A percentile compares a stretch with the other conserved stretches of the same genome.
Conservation (phyloP, 2,888 invertebrate genomes). For the Andrena hattorfiana region DNA sequence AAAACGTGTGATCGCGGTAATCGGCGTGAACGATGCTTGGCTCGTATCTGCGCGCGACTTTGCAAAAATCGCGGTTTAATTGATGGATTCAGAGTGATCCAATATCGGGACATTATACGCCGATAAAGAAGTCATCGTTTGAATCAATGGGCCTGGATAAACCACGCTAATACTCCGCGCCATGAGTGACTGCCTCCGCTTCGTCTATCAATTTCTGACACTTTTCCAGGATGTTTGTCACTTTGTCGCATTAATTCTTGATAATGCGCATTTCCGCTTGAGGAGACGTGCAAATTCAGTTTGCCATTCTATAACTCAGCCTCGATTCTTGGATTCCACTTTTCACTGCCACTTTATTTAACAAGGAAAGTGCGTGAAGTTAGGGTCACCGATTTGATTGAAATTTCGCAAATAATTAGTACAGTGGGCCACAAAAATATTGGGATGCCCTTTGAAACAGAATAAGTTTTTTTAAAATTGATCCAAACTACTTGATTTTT, state of each 20-base stretch:
- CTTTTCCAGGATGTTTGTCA: not conserved
- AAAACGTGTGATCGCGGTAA: constrained; percentile 5
- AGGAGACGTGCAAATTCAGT: not conserved
- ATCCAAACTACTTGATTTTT: too few species aligned
- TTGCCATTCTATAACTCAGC: too few species aligned
- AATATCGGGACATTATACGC: constrained; percentile 21
- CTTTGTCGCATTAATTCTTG: not conserved
- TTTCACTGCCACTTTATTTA: too few species aligned
- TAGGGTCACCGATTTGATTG: too few species aligned
- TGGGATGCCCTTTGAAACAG: too few species aligned
- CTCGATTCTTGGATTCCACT: too few species aligned
- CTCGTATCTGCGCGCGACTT: not conserved
- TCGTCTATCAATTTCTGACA: not conserved
- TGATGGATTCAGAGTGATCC: constrained; percentile 2
- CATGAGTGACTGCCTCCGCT: not conserved
- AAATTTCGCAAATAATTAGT: too few species aligned
- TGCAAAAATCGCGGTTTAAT: constrained; percentile 25
- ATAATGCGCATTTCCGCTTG: constrained; percentile 1
- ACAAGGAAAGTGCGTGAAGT: too few species aligned
- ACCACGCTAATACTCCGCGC: not conserved
- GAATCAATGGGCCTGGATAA: not conserved
- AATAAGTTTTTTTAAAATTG: too few species aligned
- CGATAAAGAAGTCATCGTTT: constrained; percentile 2
- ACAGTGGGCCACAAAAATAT: too few species aligned
- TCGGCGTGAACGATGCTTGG: constrained; percentile 9